Conservation (phyloP, 1,140 invertebrate species). For the Pachypeltis micranthus region DNA sequence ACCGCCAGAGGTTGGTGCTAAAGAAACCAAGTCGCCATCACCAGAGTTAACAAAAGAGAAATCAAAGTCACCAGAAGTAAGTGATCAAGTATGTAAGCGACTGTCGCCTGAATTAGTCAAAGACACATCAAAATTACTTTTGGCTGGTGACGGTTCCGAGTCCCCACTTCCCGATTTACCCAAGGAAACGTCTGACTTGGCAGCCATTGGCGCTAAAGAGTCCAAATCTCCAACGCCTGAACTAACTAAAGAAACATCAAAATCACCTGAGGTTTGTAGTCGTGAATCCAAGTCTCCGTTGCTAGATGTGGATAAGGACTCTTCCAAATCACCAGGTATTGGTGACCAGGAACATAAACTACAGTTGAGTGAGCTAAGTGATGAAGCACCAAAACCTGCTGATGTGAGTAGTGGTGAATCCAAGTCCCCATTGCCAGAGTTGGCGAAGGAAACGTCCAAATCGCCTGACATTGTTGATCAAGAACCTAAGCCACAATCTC, state of each 20-base stretch:
- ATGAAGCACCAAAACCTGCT: not conserved
- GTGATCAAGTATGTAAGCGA: not conserved
- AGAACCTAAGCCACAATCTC: not conserved
- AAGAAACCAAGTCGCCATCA: not conserved
- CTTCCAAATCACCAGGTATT: not conserved
- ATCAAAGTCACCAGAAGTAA: not conserved
- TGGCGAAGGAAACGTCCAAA: not conserved
- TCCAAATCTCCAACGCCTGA: conserved; percentile 3
- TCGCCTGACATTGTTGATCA: not conserved
- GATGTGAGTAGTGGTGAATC: too few species aligned
- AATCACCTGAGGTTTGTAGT: conserved; percentile 1
- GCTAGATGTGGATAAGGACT: not conserved
- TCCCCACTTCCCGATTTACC: not conserved
- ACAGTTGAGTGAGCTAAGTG: not conserved
- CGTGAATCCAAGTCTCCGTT: not conserved
- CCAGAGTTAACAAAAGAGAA: not conserved
- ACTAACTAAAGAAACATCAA: not conserved
- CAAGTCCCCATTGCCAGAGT: not conserved
- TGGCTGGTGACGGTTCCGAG: too few species aligned
- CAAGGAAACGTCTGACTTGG: not conserved
- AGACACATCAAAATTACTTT: not conserved
- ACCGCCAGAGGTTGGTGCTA: not conserved
- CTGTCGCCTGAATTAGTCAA: not conserved
- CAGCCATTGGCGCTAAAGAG: not conserved
- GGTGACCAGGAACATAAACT: not conserved